A percentile compares a stretch with the other conserved stretches of the same genome.
phyloP scores from a whole-genome alignment of 2,888 invertebrate species.

The Serrognathus titanus region DNA sequence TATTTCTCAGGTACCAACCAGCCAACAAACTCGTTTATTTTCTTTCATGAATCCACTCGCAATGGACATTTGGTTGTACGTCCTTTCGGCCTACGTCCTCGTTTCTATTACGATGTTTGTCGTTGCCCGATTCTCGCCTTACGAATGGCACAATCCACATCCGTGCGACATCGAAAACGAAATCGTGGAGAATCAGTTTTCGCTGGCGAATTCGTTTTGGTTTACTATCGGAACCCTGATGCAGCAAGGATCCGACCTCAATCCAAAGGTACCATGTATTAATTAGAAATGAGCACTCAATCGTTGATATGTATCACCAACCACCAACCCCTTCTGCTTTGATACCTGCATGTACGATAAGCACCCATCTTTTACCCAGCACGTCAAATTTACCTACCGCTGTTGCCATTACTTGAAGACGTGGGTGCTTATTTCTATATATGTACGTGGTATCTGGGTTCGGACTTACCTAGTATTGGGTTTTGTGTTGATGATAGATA shows the following conservation, averaged over 20 bases:
- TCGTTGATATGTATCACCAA: constrained; percentile 14
- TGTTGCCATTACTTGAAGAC: neutral
- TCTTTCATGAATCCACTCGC: constrained; percentile 96
- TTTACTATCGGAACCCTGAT: constrained; percentile 93
- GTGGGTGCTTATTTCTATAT: constrained; percentile 3
- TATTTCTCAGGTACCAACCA: constrained; percentile 74
- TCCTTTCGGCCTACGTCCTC: constrained; percentile 88
- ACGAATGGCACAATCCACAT: constrained; percentile 87
- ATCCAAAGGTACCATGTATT: constrained; percentile 74
- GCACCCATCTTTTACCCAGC: constrained; percentile 1
- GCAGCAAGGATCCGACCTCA: constrained; percentile 88
- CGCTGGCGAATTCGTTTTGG: constrained; percentile 91
- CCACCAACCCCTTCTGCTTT: constrained; percentile 7
- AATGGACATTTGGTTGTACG: constrained; percentile 95
- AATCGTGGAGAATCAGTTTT: constrained; percentile 93
- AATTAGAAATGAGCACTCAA: constrained; percentile 19
- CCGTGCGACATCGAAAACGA: constrained; percentile 79
- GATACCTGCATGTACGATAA: constrained; percentile 9
- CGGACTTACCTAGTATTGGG: constrained; percentile 10
- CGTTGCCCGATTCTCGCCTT: constrained; percentile 94
- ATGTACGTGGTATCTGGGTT: neutral
- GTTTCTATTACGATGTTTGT: constrained; percentile 93
- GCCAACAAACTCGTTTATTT: constrained; percentile 83
- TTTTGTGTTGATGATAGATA: constrained; percentile 15
- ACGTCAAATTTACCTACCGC: neutral